A percentile compares a stretch with the other conserved stretches of the same genome.
Evolutionary conservation across 1,140 invertebrate species (phyloP).

Genomic region (Daktulosphaira vitifoliae): DNA sequence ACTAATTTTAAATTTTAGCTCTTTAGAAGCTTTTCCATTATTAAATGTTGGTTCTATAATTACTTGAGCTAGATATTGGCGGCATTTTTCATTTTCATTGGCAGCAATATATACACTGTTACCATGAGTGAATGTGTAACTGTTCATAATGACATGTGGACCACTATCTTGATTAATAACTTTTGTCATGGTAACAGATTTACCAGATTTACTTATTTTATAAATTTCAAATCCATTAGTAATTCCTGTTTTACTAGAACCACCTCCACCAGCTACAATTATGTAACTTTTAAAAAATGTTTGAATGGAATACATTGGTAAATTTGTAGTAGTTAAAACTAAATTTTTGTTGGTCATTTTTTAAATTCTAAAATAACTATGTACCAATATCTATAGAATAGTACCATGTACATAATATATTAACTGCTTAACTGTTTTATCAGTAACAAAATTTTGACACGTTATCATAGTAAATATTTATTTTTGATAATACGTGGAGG

Average conservation of each 20-base stretch:
- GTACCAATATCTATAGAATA: too few species aligned
- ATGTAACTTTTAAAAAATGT: conserved; percentile 86
- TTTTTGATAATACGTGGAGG: too few species aligned
- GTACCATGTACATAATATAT: too few species aligned
- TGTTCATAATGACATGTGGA: conserved; percentile 85
- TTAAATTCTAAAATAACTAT: too few species aligned
- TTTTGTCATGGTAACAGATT: conserved; percentile 47
- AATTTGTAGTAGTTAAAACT: conserved; percentile 74
- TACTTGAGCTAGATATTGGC: conserved; percentile 63
- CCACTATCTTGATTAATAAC: conserved; percentile 81
- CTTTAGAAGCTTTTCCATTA: conserved; percentile 4
- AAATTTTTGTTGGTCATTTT: background rate
- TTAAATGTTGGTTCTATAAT: conserved; percentile 34
- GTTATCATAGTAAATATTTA: too few species aligned
- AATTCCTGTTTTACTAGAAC: conserved; percentile 88
- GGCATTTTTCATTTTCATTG: conserved; percentile 84
- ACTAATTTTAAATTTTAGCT: conserved; percentile 14
- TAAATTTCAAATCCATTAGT: conserved; percentile 83
- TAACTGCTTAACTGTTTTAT: too few species aligned
- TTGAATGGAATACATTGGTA: conserved; percentile 83
- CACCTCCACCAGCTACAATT: conserved; percentile 89
- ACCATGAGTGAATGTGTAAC: conserved; percentile 57
- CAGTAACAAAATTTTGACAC: too few species aligned
- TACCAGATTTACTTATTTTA: conserved; percentile 6
- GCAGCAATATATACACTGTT: conserved; percentile 68